A percentile compares a stretch with the other conserved stretches of the same genome.
phyloP scores from a whole-genome alignment of 2,888 invertebrate genomes.

The Carcina quercana region DNA sequence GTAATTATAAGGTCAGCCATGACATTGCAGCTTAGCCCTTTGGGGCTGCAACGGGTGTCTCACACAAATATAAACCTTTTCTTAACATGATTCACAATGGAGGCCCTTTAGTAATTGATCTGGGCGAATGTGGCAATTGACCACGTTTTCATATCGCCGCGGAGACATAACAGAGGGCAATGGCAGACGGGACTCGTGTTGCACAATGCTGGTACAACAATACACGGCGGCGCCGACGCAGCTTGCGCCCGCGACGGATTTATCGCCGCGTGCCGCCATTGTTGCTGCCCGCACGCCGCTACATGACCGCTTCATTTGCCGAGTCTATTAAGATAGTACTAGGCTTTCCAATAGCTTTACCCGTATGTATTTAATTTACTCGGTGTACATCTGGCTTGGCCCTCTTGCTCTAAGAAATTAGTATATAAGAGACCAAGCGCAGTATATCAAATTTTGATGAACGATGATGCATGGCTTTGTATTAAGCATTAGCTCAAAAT shows the following conservation, averaged over 20 bases:
- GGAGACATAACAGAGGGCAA: constrained; percentile 38
- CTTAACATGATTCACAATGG: too few species aligned
- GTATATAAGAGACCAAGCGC: too few species aligned
- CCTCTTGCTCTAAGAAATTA: too few species aligned
- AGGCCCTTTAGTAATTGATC: constrained; percentile 40
- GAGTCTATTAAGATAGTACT: constrained; percentile 18
- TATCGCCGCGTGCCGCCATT: constrained; percentile 32
- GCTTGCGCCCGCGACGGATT: constrained; percentile 31
- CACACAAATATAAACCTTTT: too few species aligned
- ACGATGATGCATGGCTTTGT: too few species aligned
- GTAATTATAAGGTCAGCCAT: too few species aligned
- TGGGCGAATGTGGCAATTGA: constrained; percentile 37
- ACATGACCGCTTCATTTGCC: constrained; percentile 38
- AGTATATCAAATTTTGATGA: too few species aligned
- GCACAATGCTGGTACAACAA: constrained; percentile 37
- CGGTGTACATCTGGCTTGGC: too few species aligned
- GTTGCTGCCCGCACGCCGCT: constrained; percentile 20
- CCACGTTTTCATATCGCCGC: constrained; percentile 26
- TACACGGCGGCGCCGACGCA: constrained; percentile 29
- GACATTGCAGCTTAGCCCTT: too few species aligned
- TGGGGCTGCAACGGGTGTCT: too few species aligned
- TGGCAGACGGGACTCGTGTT: constrained; percentile 30
- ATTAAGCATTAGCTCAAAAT: too few species aligned
- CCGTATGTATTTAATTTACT: too few species aligned
- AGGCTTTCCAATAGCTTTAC: neutral